phyloP scores from a whole-genome alignment of 2,888 invertebrate genomes.

The Meliscaeva auricollis region DNA sequence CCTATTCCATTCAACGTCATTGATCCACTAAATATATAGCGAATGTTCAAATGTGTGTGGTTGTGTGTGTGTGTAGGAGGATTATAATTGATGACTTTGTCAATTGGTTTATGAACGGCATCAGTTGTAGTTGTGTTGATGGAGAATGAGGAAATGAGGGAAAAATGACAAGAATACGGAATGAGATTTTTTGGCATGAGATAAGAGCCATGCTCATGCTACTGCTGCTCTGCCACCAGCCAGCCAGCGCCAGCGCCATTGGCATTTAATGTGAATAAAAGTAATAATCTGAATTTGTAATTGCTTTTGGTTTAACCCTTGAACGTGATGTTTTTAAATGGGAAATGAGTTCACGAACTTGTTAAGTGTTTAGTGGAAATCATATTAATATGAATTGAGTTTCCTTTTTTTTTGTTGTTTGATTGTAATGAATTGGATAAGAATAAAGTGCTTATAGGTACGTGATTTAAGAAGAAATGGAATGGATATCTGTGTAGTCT shows the following conservation, averaged over 20 bases:
- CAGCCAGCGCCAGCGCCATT: background rate
- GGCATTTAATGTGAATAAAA: slow-evolving; percentile 19
- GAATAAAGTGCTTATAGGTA: background rate
- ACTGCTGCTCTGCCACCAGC: background rate
- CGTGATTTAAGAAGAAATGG: background rate
- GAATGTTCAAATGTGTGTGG: background rate
- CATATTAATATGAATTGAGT: background rate
- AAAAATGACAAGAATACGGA: slow-evolving; percentile 14
- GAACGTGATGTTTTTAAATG: slow-evolving; percentile 28
- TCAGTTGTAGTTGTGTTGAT: slow-evolving; percentile 15
- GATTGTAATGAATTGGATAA: slow-evolving; percentile 1
- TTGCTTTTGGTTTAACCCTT: slow-evolving; percentile 34
- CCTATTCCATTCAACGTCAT: slow-evolving; percentile 1
- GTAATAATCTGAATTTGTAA: slow-evolving; percentile 39
- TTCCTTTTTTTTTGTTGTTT: background rate
- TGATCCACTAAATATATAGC: background rate
- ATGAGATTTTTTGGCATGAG: slow-evolving; percentile 19
- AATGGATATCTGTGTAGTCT: no score
- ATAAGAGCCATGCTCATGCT: background rate
- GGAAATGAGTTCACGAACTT: slow-evolving; percentile 12
- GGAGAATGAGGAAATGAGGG: slow-evolving; percentile 26
- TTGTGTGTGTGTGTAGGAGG: slow-evolving; percentile 1
- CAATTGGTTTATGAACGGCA: slow-evolving; percentile 54
- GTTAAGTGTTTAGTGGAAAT: background rate
- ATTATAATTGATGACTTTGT: slow-evolving; percentile 68